Evolutionary conservation across 2,888 invertebrate species (phyloP), one percentile per base, ranked within the genome.

Genomic region (Blera fallax): DNA sequence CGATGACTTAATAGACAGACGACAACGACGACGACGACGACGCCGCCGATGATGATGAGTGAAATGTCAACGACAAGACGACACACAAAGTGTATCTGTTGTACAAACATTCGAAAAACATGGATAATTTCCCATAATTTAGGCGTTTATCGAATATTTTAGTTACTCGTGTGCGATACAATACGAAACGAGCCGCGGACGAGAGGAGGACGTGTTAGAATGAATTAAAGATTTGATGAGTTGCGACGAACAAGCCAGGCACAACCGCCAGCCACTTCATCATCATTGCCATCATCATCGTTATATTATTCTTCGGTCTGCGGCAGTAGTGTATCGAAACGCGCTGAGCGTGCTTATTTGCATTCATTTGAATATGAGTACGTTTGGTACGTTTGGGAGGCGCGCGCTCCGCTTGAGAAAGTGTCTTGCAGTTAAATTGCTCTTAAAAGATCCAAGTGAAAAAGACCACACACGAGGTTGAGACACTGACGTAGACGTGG

Each of bases 321-420:
- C 37, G 4, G 6, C 11, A 34, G 32, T 21, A 32, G 21, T 48
- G 32, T 11, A 48, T n/a, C 32, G 56, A 56, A 11, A 45, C 16
- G 69, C 7, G 14, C 37, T 10, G 32, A 54, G 27, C 58, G 62
- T 54, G 69, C 78, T 78, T 43, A 78, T 78, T 78, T 70, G 60
- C 78, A 78, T 78, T 69, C n/a, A 78, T 78, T 69, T 69, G 43
- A 78, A 78, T 78, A 62, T 50, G 21, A 67, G 77, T 58, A 58
- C 58, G 27, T 48, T 60, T 73, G 50, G 77, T 58, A 58, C 58
- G 27, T 48, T 60, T 73, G 50, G 14, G 27, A 54, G 34, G 37
- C 29, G n/a, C 14, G 60, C 60, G 77, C 45, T 77, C 32, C 60
- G 77, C 69, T 78, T 43, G 62, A 69, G 78, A 78, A 62, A 70